These are phyloP conservation scores for Nematostella vectensis DNA, from an alignment of 92 coral and sea anemone species.

Conservation along the genomic window DNA sequence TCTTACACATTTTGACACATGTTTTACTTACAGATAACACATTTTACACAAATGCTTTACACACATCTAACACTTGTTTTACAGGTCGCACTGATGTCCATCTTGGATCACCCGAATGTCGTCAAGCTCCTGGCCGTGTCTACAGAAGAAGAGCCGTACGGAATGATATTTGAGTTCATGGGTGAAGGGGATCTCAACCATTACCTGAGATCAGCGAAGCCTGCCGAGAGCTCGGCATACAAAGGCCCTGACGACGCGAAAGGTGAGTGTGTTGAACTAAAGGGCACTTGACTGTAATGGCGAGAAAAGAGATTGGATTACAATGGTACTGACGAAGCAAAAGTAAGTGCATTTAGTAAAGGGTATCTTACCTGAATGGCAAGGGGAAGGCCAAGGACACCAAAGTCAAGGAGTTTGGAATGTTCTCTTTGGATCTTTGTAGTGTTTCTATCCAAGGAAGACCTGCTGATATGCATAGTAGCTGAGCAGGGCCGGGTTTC, in stretches of 20 bases:
- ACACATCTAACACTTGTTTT: no score
- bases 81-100: no score
- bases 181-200: conserved; percentile 87
- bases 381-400: no score
- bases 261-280: conserved; percentile 35
- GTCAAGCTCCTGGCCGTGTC: conserved; percentile 86
- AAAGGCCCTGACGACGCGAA: conserved; percentile 34
- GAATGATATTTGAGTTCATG: conserved; percentile 98
- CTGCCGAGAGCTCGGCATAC: conserved; percentile 46
- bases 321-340: no score
- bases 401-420: no score
- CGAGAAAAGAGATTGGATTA: not conserved
- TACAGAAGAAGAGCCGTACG: conserved; percentile 91
- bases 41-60: no score
- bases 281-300: not conserved
- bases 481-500: conserved; percentile 64
- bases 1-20: no score
- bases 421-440: no score
- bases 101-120: conserved; percentile 70
- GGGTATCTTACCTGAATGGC: no score
- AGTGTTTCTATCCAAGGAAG: conserved; percentile 77
- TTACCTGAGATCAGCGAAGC: conserved; percentile 69
- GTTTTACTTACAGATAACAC: no score
- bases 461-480: conserved; percentile 41
- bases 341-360: no score